Evolutionary conservation across 2,113 vertebrate species (phyloP).

Genomic region (Prionailurus viverrinus): DNA sequence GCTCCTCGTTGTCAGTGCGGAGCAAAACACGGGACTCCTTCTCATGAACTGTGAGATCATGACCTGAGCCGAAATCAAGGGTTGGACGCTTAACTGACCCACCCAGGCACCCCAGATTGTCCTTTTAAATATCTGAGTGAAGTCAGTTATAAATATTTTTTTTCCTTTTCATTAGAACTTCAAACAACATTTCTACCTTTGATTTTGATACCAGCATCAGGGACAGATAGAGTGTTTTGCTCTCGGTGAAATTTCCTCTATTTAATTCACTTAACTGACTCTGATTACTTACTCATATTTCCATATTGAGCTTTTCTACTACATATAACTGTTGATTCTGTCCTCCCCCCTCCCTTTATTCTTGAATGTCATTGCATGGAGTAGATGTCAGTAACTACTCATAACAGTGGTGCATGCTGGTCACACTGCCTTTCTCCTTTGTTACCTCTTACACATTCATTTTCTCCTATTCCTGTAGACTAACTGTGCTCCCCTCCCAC

Average conservation of each 20-base stretch:
- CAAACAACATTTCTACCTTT: slow-evolving; percentile 36
- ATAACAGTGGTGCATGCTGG: slow-evolving; percentile 47
- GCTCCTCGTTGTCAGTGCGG: too few relatives aligned
- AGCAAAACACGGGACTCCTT: too few relatives aligned
- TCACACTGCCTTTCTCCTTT: neutral
- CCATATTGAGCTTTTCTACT: neutral
- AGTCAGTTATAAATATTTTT: slow-evolving; percentile 31
- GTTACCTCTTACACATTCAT: slow-evolving; percentile 55
- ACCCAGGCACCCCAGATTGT: neutral
- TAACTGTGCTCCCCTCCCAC: slow-evolving; percentile 88
- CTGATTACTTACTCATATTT: slow-evolving; percentile 9
- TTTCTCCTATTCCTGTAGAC: slow-evolving; percentile 68
- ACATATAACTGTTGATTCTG: neutral
- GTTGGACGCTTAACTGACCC: too few relatives aligned
- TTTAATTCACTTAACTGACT: slow-evolving; percentile 47
- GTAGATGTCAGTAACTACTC: slow-evolving; percentile 47
- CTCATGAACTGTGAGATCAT: too few relatives aligned
- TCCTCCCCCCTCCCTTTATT: neutral
- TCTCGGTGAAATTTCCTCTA: slow-evolving; percentile 6
- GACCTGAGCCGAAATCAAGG: too few relatives aligned
- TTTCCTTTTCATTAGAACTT: neutral
- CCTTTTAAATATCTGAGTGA: slow-evolving; percentile 50
- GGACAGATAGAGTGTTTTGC: slow-evolving; percentile 57
- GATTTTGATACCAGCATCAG: slow-evolving; percentile 37
- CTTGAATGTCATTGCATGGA: slow-evolving; percentile 68